These are phyloP conservation scores for Basileuterus tristriatus DNA, from an alignment of 2,797 vertebrate species.

Conservation along the genomic window DNA sequence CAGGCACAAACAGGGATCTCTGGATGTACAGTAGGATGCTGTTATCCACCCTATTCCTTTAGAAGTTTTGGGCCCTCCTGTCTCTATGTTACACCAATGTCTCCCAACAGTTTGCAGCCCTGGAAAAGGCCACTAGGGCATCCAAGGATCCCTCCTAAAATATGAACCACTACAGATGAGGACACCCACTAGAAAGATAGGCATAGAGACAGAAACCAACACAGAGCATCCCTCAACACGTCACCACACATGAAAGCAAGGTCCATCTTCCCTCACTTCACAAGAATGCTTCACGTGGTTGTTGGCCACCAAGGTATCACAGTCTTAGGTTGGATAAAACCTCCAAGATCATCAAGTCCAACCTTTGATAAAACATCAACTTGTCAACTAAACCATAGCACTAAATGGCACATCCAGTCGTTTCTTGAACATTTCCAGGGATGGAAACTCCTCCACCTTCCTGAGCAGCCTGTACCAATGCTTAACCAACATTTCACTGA, in stretches of 20 bases:
- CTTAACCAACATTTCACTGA: neutral
- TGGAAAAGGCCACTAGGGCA: neutral
- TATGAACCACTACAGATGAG: neutral
- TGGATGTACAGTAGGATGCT: neutral
- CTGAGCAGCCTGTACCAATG: neutral
- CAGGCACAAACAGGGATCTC: neutral
- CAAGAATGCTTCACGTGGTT: accelerated
- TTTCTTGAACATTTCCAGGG: neutral
- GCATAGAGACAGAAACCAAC: neutral
- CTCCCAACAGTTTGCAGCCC: neutral
- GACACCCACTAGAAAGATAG: neutral
- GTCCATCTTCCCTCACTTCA: neutral
- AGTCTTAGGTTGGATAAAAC: neutral
- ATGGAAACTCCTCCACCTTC: neutral
- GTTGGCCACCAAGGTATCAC: neutral
- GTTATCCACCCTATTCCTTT: neutral
- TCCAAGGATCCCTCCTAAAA: neutral
- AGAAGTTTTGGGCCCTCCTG: neutral
- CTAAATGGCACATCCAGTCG: accelerated
- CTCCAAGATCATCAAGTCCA: neutral
- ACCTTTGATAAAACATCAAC: neutral
- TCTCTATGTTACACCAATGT: neutral
- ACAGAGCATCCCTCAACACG: neutral
- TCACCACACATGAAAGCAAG: neutral
- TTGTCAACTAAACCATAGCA: neutral